Percentiles rank a stretch among this genome's conserved stretches.
Conservation (phyloP, 2,888 invertebrate genomes). For the Linyphia triangularis region DNA sequence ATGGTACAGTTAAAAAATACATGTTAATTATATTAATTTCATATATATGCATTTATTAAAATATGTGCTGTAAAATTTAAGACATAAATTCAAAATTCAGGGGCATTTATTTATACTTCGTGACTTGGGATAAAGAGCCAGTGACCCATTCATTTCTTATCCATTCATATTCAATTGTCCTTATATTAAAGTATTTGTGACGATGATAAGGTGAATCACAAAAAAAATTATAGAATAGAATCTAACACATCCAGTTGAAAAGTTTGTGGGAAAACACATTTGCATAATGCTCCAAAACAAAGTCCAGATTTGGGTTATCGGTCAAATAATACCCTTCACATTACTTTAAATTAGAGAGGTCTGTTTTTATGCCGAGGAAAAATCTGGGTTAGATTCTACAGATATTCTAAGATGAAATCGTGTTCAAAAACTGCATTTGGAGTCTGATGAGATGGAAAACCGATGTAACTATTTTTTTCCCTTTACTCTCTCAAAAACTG, state of each 20-base stretch:
- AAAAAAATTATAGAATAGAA: not conserved
- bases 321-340: not conserved
- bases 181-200: not conserved
- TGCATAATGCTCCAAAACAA: not conserved
- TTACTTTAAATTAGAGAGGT: constrained; percentile 6
- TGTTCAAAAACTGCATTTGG: not conserved
- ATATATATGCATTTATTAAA: too few relatives aligned
- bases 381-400: not conserved
- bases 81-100: too few relatives aligned
- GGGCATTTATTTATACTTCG: too few relatives aligned
- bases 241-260: not conserved
- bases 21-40: too few relatives aligned
- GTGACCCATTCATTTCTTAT: too few relatives aligned
- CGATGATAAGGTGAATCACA: not conserved
- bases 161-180: too few relatives aligned
- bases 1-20: too few relatives aligned
- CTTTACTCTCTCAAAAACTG: not conserved
- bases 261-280: too few relatives aligned
- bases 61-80: too few relatives aligned
- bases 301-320: not conserved
- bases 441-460: not conserved
- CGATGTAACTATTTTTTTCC: not conserved
- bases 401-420: not conserved
- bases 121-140: too few relatives aligned
- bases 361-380: not conserved